These are phyloP conservation scores for Lapara coniferarum DNA, from an alignment of 2,888 invertebrate genomes.

Conservation along the genomic window DNA sequence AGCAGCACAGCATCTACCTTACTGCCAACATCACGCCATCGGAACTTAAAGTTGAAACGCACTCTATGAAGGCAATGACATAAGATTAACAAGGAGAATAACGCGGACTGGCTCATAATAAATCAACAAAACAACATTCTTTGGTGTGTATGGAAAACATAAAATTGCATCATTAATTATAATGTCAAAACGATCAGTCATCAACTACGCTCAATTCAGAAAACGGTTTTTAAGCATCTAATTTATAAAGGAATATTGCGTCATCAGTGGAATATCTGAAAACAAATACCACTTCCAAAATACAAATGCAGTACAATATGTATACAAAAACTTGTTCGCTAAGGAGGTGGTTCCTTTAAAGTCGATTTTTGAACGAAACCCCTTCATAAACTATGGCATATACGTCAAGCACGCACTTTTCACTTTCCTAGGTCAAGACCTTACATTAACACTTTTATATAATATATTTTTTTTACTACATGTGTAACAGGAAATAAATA, in stretches of 20 bases:
- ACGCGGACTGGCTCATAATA: background rate
- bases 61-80: constrained; percentile 7
- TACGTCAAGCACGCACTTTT: background rate
- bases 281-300: too few relatives aligned
- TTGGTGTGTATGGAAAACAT: too few relatives aligned
- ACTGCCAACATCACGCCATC: too few relatives aligned
- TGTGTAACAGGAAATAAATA: constrained; percentile 5
- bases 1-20: too few relatives aligned
- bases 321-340: too few relatives aligned
- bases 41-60: too few relatives aligned
- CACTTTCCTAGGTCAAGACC: background rate
- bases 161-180: background rate
- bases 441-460: background rate
- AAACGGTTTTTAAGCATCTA: too few relatives aligned
- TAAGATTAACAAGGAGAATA: background rate
- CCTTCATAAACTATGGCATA: background rate
- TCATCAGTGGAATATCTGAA: too few relatives aligned
- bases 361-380: too few relatives aligned
- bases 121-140: background rate
- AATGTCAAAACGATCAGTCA: background rate
- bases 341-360: too few relatives aligned
- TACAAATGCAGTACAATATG: too few relatives aligned
- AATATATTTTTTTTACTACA: background rate
- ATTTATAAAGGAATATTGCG: too few relatives aligned
- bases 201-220: background rate